Evolutionary conservation across 2,888 invertebrate genomes (phyloP), one percentile per base, ranked within the genome.

Genomic region (Leucania comma): DNA sequence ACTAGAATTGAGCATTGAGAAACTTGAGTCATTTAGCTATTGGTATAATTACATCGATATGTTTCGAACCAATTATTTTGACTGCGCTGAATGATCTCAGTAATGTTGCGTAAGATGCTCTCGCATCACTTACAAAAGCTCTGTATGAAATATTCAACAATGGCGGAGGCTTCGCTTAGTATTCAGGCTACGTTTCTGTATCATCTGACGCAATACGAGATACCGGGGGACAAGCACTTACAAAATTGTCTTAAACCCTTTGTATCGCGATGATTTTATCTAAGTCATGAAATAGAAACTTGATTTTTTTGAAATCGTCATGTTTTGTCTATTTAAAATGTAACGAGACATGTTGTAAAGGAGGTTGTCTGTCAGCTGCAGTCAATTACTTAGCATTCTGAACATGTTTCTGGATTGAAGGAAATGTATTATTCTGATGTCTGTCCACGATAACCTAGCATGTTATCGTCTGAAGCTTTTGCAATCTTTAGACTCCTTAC

Each of bases 101-200:
- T 71, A 74, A 73, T 68, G 65, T 75, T 81, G 62, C 82, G 63
- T 71, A 80, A 86, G 63, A 71, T 1, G 35, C 53, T 67, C 81
- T 82, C 85, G 86, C 80, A 80, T 87, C 86, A 86, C 86, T 88
- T 87, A 83, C 89, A 87, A 83, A 81, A 81, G 75, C 80, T 83
- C 84, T 77, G 57, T 87, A 91, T 92, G 91, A 90, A 91, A 91
- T 91, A 93, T 93, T 92, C 90, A 93, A 90, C 89, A 89, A 86
- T 86, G 83, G 86, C 84, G 76, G 86, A 84, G 78, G 79, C 82
- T 89, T 89, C 90, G 76, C 86, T 93, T 92, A 84, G 90, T 94
- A 94, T 95, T 93, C 95, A 90, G 92, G 90, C 83, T 92, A 86
- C 88, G 90, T 90, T 79, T 87, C 66, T 88, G 81, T 88, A 88